These are phyloP conservation scores for Darevskia nairensis DNA, from an alignment of 2,797 vertebrate species.

Conservation along the genomic window DNA sequence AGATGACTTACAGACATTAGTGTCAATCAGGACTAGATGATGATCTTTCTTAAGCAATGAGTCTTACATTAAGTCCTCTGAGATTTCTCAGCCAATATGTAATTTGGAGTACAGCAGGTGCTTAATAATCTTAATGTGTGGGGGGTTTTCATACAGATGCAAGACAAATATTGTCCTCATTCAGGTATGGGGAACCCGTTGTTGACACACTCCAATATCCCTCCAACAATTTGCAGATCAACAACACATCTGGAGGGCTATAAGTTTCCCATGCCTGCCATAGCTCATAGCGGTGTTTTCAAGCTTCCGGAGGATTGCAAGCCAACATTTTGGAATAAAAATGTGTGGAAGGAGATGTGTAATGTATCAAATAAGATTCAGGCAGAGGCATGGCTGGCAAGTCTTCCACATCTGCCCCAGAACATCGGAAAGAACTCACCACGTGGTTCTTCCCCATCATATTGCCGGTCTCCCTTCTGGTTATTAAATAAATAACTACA, in stretches of 20 bases:
- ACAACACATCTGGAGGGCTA: too few species aligned
- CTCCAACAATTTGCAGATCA: too few species aligned
- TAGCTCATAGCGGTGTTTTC: too few species aligned
- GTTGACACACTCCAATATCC: too few species aligned
- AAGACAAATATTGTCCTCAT: neutral
- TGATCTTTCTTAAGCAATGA: neutral
- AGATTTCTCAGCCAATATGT: neutral
- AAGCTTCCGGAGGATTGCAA: neutral
- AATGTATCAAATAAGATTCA: neutral
- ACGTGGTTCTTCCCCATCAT: neutral
- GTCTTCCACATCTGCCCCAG: neutral
- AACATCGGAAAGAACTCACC: neutral
- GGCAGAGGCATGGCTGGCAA: neutral
- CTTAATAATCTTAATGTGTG: neutral
- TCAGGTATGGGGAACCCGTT: too few species aligned
- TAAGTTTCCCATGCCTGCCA: too few species aligned
- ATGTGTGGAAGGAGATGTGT: neutral
- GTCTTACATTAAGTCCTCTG: neutral
- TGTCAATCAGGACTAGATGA: neutral
- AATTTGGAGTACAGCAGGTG: neutral
- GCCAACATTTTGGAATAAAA: neutral
- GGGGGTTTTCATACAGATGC: neutral
- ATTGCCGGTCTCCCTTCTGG: neutral
- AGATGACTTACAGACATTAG: neutral
- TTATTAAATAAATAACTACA: neutral